Evolutionary conservation across 2,113 vertebrate species (phyloP), one percentile per base, ranked within the genome.

Genomic region (Prinia subflava): DNA sequence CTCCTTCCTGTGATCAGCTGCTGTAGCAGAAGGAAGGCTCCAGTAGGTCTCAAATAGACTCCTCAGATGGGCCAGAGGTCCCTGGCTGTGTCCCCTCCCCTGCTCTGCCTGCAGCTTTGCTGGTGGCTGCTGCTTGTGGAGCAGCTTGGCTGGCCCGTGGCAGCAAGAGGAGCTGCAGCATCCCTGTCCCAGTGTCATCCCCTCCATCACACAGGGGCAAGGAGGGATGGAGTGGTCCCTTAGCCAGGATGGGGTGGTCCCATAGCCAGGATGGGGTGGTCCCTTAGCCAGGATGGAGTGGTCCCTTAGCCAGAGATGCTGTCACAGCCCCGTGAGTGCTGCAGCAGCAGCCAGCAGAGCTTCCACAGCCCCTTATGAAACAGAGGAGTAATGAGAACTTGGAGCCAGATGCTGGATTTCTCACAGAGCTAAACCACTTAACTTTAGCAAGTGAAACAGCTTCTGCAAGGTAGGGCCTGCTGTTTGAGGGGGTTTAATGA

Each of bases 261-360:
- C 39, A 39, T 39, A 39, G 39, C 39, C n/a, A n/a, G n/a, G 35
- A 27, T 0, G 1, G 83, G 55, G 27, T 8, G 0, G 1, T 68
- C 57, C 91, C 5, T 0, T 2, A 41, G 44, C 10, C 31, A 23
- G 64, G 83, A 39, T 39, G 39, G 39, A 39, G 39, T 39, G 39
- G 39, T 39, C 39, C 39, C 39, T 10, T 39, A 39, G 39, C 39
- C 31, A 23, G 64, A 84, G 89, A n/a, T 33, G 73, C 11, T 90
- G 73, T 44, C 94, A 81, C 76, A 75, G 70, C 39, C 77, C 3
- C 5, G 8, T 9, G 44, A 63, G 81, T 9, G n/a, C 91, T 52
- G 87, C 83, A 84, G 83, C 82, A 76, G 78, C 83, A 78, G 80
- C 35, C 89, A 87, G 76, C 63, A 83, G 86, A 49, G 9, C 37